Conservation (phyloP, 2,888 invertebrate species). For the Teleogryllus oceanicus region DNA sequence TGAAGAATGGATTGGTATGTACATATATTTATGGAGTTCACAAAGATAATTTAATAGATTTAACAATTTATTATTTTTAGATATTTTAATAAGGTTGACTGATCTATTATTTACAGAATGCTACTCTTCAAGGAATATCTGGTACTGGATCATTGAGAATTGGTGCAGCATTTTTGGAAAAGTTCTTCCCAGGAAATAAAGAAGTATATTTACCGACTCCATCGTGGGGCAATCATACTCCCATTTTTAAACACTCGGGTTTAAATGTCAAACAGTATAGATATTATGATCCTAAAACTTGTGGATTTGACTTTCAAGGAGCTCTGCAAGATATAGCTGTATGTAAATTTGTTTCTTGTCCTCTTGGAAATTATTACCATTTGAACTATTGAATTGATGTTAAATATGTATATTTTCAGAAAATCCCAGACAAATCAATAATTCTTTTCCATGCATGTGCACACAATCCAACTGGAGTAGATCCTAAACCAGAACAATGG, state of each 20-base stretch:
- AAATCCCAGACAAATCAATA: conserved; percentile 86
- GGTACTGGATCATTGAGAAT: conserved; percentile 96
- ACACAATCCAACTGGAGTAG: conserved; percentile 97
- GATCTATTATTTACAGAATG: conserved; percentile 51
- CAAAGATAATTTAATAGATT: no score
- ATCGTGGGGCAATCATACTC: conserved; percentile 97
- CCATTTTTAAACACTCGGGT: conserved; percentile 86
- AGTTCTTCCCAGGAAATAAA: conserved; percentile 75
- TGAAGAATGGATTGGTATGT: conserved; percentile 72
- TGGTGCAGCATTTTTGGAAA: conserved; percentile 82
- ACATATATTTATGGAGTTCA: not conserved
- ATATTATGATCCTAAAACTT: conserved; percentile 90
- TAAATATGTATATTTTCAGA: conserved; percentile 55
- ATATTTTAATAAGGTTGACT: not conserved
- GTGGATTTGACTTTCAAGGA: conserved; percentile 89
- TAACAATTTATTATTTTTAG: no score
- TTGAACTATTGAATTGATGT: not conserved
- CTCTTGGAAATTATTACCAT: not conserved
- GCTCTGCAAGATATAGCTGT: conserved; percentile 83
- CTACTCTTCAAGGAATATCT: conserved; percentile 79
- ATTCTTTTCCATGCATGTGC: conserved; percentile 95
- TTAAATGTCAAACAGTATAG: conserved; percentile 83
- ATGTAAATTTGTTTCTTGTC: conserved; percentile 46
- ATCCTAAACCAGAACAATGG: conserved; percentile 87
- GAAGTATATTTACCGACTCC: conserved; percentile 86